These are phyloP conservation scores for Euura saliciscinereae DNA, from an alignment of 1,140 invertebrate genomes.

Conservation along the genomic window DNA sequence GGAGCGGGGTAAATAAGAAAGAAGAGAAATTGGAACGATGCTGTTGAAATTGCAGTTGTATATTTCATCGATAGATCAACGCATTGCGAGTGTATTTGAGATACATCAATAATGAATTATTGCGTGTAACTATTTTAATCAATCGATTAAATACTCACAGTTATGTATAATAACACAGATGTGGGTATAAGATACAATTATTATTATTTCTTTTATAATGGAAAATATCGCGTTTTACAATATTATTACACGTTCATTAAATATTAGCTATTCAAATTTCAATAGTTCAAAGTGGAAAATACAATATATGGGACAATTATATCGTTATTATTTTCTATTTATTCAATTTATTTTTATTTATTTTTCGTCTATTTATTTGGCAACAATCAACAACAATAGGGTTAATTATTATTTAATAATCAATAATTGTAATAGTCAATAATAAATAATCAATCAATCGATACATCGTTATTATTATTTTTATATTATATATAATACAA, in stretches of 20 bases:
- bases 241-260: neutral
- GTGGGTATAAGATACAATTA: conserved; percentile 7
- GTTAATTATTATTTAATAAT: conserved; percentile 25
- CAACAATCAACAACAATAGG: conserved; percentile 43
- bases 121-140: no score
- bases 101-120: conserved; percentile 49
- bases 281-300: conserved; percentile 46
- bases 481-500: no score
- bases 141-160: no score
- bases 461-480: neutral
- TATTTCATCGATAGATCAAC: conserved; percentile 43
- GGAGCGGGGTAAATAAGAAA: neutral
- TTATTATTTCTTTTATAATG: conserved; percentile 15
- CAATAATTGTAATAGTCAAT: neutral
- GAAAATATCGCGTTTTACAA: neutral
- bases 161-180: no score
- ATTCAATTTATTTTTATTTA: conserved; percentile 23
- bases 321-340: conserved; percentile 26
- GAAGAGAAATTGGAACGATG: neutral
- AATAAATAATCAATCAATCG: conserved; percentile 14
- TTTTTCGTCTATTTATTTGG: conserved; percentile 47
- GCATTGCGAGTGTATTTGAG: conserved; percentile 46
- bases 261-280: conserved; percentile 9
- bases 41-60: conserved; percentile 45
- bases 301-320: conserved; percentile 32